Evolutionary conservation across 2,888 invertebrate species (phyloP), one percentile per base, ranked within the genome.

Genomic region (Tinea trinotella): DNA sequence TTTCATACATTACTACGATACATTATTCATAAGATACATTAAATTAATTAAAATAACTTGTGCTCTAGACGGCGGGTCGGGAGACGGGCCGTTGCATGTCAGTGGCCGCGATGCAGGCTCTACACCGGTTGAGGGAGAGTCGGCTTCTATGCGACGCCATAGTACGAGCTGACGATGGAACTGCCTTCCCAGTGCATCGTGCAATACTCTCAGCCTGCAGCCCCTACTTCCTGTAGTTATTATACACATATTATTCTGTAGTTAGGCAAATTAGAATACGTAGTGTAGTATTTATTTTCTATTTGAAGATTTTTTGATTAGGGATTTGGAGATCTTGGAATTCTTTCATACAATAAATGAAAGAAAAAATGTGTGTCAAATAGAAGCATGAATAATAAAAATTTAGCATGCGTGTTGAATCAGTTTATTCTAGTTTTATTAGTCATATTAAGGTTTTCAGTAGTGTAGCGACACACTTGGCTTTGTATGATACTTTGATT

Each of bases 141-240:
- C 93, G 94, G 70, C 89, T 94, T 64, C 89, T 96, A 44, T 96
- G 96, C 76, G 97, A 97, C 78, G 96, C 96, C 3, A 90, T 92
- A 35, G 89, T 96, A 62, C 88, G 93, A 59, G 90, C 94, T 55
- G 92, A 94, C 63, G 96, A 96, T 72, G 94, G 93, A 57, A 90
- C 91, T 54, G 87, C 89, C 58, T 95, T 95, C 69, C 92, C 93
- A 35, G 93, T 97, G 54, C 97, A 97, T 77, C 90, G 95, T 59
- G 92, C 93, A 56, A 92, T 96, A 62, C 88, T 96, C 64, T 93
- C 94, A 57, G 92, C 96, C 55, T 95, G 95, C 82, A 97, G 97
- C 70, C 91, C 93, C 36, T 97, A 96, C 82, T 97, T 97, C 82
- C 90, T 93, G 94, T 68, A 55, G 13, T 13, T 40, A 40, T 52